phyloP scores from a whole-genome alignment of 1,140 invertebrate species.

The Macrostomum lignano region DNA sequence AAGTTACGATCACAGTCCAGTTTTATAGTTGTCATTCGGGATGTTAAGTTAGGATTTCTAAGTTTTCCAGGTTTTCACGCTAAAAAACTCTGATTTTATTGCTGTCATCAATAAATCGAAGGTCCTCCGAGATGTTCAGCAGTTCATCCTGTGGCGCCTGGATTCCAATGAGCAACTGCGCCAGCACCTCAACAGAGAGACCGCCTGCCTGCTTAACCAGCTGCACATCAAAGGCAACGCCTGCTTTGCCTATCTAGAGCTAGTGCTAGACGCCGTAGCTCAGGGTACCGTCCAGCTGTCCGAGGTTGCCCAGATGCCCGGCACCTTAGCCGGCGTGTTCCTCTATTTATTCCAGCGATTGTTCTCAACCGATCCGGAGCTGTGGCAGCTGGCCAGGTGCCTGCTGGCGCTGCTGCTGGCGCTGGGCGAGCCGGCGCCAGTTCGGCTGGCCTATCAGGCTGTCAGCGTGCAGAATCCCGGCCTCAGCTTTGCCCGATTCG shows the following conservation, averaged over 20 bases:
- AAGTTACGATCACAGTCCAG: too few relatives aligned
- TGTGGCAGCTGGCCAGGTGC: too few relatives aligned
- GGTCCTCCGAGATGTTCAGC: conserved; percentile 53
- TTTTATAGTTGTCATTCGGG: too few relatives aligned
- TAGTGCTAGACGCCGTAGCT: conserved; percentile 61
- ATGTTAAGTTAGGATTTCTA: too few relatives aligned
- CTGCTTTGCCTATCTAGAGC: conserved; percentile 68
- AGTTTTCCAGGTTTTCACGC: conserved; percentile 82
- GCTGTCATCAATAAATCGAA: conserved; percentile 64
- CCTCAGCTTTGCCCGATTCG: too few relatives aligned
- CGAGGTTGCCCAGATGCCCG: conserved; percentile 57
- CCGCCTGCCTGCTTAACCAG: conserved; percentile 72
- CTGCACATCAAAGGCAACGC: conserved; percentile 82
- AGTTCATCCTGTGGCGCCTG: conserved; percentile 62
- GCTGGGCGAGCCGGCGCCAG: too few relatives aligned
- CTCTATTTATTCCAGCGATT: conserved; percentile 70
- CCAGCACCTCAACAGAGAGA: conserved; percentile 48
- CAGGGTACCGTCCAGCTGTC: conserved; percentile 64
- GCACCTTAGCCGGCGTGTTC: conserved; percentile 70
- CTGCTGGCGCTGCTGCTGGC: not conserved
- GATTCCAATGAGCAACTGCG: conserved; percentile 50
- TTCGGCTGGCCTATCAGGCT: too few relatives aligned
- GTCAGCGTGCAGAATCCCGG: too few relatives aligned
- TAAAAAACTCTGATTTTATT: conserved; percentile 46
- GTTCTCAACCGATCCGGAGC: conserved; percentile 50